Conservation (phyloP, 2,113 vertebrate species). For the Gila orcuttii region DNA sequence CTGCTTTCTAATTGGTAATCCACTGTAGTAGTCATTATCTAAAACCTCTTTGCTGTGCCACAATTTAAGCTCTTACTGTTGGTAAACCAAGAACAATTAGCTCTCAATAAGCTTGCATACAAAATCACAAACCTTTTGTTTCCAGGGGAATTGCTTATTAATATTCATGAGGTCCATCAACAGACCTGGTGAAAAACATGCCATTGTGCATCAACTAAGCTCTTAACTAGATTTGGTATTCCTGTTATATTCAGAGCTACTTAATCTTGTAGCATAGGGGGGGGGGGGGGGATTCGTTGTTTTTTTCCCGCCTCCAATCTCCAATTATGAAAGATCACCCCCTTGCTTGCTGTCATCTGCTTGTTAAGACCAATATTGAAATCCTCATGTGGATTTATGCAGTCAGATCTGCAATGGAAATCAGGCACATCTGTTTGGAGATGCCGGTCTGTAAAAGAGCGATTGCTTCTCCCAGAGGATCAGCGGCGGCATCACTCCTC, state of each 20-base stretch:
- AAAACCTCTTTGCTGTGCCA: constrained; percentile 41
- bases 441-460: constrained; percentile 49
- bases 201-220: constrained; percentile 45
- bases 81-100: constrained; percentile 53
- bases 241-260: constrained; percentile 31
- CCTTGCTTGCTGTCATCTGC: constrained; percentile 57
- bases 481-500: constrained; percentile 71
- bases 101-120: constrained; percentile 46
- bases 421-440: constrained; percentile 63
- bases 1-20: constrained; percentile 62
- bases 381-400: constrained; percentile 67
- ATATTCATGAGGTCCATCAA: constrained; percentile 57
- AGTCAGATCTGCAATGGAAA: constrained; percentile 70
- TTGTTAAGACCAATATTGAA: constrained; percentile 66
- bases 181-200: constrained; percentile 34
- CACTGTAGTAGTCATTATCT: constrained; percentile 61
- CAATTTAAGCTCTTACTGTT: constrained; percentile 43
- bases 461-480: constrained; percentile 70
- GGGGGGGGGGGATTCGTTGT: too few species aligned
- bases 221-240: constrained; percentile 49
- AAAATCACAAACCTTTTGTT: constrained; percentile 50
- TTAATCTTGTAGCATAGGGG: neutral
- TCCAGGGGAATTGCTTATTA: constrained; percentile 51
- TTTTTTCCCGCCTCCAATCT: constrained; percentile 24
- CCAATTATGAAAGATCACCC: constrained; percentile 61